Percentiles rank a stretch among this genome's conserved stretches.
These are phyloP conservation scores for Zhuqinia jingwanae DNA, from an alignment of 2,888 invertebrate species.

Conservation along the genomic window DNA sequence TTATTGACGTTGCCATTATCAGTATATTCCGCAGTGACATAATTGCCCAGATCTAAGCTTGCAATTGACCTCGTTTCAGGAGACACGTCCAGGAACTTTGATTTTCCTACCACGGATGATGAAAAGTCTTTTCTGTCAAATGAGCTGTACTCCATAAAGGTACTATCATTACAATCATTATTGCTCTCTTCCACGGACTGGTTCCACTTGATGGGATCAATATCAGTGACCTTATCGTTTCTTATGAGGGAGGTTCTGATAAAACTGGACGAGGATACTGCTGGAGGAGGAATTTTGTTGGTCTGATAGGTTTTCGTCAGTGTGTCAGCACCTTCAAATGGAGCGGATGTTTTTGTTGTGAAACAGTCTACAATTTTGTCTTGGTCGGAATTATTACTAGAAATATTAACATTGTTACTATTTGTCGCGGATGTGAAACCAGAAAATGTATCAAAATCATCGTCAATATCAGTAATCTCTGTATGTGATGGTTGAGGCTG, in stretches of 20 bases:
- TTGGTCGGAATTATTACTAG: constrained; percentile 14
- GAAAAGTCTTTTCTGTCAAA: constrained; percentile 63
- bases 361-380: constrained; percentile 29
- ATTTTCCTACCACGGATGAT: constrained; percentile 28
- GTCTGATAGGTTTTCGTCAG: background rate
- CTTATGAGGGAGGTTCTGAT: constrained; percentile 64
- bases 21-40: constrained; percentile 64
- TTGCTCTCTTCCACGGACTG: constrained; percentile 57
- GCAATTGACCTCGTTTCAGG: constrained; percentile 78
- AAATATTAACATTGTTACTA: background rate
- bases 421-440: background rate
- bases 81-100: constrained; percentile 72
- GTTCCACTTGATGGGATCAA: constrained; percentile 61
- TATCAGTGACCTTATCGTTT: constrained; percentile 65
- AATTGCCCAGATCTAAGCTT: constrained; percentile 78
- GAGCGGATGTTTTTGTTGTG: background rate
- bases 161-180: constrained; percentile 43
- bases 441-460: constrained; percentile 38
- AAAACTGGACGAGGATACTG: constrained; percentile 48
- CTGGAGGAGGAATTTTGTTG: background rate
- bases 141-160: constrained; percentile 45
- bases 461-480: background rate
- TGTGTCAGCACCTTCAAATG: no score
- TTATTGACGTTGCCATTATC: constrained; percentile 33
- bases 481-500: background rate